Evolutionary conservation across 1,140 invertebrate species (phyloP), one percentile per base, ranked within the genome.

Genomic region (Ceratina calcarata): DNA sequence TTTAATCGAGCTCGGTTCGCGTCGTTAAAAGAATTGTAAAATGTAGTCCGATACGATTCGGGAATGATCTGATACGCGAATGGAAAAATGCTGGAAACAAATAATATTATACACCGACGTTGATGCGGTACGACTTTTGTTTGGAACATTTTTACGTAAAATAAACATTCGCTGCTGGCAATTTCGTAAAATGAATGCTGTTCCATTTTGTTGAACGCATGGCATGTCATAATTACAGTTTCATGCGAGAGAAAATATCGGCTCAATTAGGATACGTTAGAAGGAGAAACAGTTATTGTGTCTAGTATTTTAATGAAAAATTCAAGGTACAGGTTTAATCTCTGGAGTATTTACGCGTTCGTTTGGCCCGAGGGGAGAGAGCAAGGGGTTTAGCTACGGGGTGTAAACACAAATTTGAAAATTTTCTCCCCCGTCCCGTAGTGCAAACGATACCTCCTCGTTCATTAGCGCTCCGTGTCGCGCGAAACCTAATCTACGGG

Each of bases 401-500:
- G 67, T 60, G 83, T 82, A 84, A 82, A 87, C 76, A 78, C 61
- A 81, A 88, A 86, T 88, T 82, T 72, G 81, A 86, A 90, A 90
- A 89, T 86, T 81, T 82, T 79, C 78, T 66, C 58, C 77, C 82
- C 77, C 81, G 78, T 78, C 73, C 15, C 10, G 8, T 74, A 61
- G 79, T 89, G 89, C 84, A 89, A 90, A 89, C 87, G 88, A 90
- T 82, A 89, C 84, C 78, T 81, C 37, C 79, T 83, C 88, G 86
- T 90, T 90, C 88, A 90, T 90, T 90, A 90, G 83, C 87, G 89
- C 22, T 45, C 83, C 87, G 68, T 89, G 89, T 90, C 86, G 71
- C 69, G 77, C 71, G 81, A 84, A 81, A 88, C 74, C 85, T 87
- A 88, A 90, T 88, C 85, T 89, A 85, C 84, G 78, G 22, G 60